Evolutionary conservation across 1,140 invertebrate genomes (phyloP).

Genomic region (Palaemon carinicauda): DNA sequence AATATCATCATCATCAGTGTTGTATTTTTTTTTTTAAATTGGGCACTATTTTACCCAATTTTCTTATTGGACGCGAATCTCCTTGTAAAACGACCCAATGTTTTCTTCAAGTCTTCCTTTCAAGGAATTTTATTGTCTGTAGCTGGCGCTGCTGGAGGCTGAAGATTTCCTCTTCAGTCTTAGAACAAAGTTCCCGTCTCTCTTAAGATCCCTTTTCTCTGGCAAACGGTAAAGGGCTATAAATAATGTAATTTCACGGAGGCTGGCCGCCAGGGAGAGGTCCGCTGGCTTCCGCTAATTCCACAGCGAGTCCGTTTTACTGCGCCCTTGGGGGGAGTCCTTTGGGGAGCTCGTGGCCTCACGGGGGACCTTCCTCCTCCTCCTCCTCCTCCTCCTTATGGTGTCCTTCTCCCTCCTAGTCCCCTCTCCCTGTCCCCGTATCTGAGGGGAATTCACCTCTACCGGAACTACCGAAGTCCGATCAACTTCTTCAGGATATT

Average conservation of each 20-base stretch:
- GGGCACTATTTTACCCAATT: too few species aligned
- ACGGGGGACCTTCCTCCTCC: neutral
- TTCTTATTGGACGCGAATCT: too few species aligned
- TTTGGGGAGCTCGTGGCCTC: neutral
- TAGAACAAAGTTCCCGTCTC: neutral
- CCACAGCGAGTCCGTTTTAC: neutral
- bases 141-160: neutral
- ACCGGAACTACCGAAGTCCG: neutral
- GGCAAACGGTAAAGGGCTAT: constrained; percentile 26
- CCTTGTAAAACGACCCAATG: too few species aligned
- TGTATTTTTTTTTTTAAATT: too few species aligned
- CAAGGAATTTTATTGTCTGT: too few species aligned
- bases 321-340: neutral
- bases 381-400: neutral
- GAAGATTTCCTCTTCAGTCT: neutral
- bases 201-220: neutral
- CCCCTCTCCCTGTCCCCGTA: neutral
- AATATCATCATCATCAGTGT: too few species aligned
- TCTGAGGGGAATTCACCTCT: neutral
- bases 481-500: too few species aligned
- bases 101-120: too few species aligned
- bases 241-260: constrained; percentile 41
- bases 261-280: constrained; percentile 5
- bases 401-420: neutral
- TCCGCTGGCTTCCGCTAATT: constrained; percentile 13